A percentile compares a stretch with the other conserved stretches of the same genome.
These are phyloP conservation scores for Vespertilio murinus DNA, from an alignment of 2,797 vertebrate genomes.

Conservation along the genomic window DNA sequence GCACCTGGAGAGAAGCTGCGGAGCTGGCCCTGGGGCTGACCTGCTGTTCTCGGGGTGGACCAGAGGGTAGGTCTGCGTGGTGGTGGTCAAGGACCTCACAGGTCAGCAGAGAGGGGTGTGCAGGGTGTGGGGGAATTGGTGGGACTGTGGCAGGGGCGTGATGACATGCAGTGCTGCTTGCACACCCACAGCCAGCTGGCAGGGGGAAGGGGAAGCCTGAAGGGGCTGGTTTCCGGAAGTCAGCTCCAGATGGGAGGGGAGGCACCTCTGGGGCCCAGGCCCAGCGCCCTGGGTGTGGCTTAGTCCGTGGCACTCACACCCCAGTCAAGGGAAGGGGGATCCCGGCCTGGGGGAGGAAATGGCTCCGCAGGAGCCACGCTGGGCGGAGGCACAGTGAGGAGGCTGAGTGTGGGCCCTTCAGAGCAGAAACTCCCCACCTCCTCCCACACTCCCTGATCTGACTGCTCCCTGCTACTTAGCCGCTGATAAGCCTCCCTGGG, in stretches of 20 bases:
- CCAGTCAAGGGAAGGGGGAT: neutral
- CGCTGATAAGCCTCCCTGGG: neutral
- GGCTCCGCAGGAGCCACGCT: neutral
- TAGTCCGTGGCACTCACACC: neutral
- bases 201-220: neutral
- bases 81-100: too few species aligned
- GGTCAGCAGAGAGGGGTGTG: too few species aligned
- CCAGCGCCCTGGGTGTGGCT: neutral
- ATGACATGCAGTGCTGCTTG: neutral
- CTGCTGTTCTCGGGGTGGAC: too few species aligned
- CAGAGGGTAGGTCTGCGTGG: too few species aligned
- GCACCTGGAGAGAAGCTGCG: too few species aligned
- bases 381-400: neutral
- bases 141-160: too few species aligned
- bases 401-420: neutral
- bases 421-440: too few species aligned
- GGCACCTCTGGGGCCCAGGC: neutral
- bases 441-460: neutral
- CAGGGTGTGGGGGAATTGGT: too few species aligned
- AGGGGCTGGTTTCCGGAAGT: neutral
- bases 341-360: neutral
- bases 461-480: neutral
- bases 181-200: neutral
- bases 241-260: neutral
- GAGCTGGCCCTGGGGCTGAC: too few species aligned